Base-by-base conservation (phyloP, 2,888 invertebrate genomes). In the Cataglyphis livida region DNA sequence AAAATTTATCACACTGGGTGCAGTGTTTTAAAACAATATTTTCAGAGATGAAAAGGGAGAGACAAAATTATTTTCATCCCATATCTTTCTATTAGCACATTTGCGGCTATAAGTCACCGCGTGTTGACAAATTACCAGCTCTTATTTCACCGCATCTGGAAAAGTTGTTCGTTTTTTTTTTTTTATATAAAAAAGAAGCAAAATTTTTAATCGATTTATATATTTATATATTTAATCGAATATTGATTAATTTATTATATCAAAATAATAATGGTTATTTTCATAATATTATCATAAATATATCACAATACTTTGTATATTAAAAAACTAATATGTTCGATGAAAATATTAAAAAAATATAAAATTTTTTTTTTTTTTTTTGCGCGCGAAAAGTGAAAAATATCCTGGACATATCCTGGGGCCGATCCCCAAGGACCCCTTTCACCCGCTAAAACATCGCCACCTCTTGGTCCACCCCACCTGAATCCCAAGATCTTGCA, bases 11-110 rank as follows among this genome's bases (percentile, higher is more conserved):
- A 44, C 41, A 18, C 44, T 57, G 18, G 44, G 12, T 21, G 59
- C 70, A 25, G 41, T 79, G 35, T 79, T 79, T 79, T 71, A 79
- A 79, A 79, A 79, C 70, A 71, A 71, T 79, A 79, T 79, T 79
- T 79, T 71, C 59, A 21, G 25, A 21, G 44, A 70, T 28, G 32
- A 59, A 70, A n/a, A 18, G 28, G 51, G 7, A 51, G 44, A 32
- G 59, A 71, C 18, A 9, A 79, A 79, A 79, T 79, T 32, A 71
- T 44, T 78, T 70, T 71, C 32, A 1, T 10, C 54, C 51, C 28
- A 18, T 15, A 25, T 25, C 18, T 51, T 10, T 35, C 21, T 18
- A 21, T 62, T 74, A 18, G n/a, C 41, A n/a, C 41, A n/a, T 9
- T 21, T 9, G 51, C 35, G 15, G n/a, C 21, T 21, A 25, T 32